Base-by-base conservation (phyloP, 2,113 vertebrate genomes). In the Oncorhynchus mykiss region DNA sequence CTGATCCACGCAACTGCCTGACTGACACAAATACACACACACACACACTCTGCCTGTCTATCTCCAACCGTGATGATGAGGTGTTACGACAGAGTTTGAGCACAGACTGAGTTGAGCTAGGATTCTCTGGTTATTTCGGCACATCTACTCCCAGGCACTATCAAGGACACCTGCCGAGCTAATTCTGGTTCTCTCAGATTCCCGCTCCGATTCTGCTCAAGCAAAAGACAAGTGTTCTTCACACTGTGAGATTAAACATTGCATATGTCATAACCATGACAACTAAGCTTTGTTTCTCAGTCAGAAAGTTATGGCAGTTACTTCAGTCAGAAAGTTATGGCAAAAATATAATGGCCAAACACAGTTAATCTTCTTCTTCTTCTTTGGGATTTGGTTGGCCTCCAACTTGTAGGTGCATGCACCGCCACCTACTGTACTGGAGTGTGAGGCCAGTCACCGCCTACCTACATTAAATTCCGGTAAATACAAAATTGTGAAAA, bases 61-160 rank as follows among this genome's bases (percentile, higher is more conserved):
- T 79, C 79, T 86, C 86, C 84, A 78, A 79, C 84, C 80, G 88
- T 11, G 88, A 88, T 84, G 83, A 89, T 90, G 90, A 87, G 87
- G 89, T 86, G 85, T 86, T 86, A 62, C 81, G 82, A 88, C 86
- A 79, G 82, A 76, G 78, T 75, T 71, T 0, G n/a, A 67, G 86
- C 78, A 69, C 68, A 25, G 16, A 16, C 49, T 16, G 34, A 39
- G 34, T 39, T 39, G 34, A 39, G 39, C 39, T 14, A 57, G 20
- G 70, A 51, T 62, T 68, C 78, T 16, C 3, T 16, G 71, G 71
- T 80, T 77, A 80, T 80, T 81, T 78, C 80, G 70, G 45, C 67
- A 77, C 45, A 62, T 76, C 76, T 60, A 74, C 77, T 39, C 18
- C 64, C 51, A 34, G 14, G n/a, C 75, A 29, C 75, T 72, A 76